Evolutionary conservation across 2,888 invertebrate genomes (phyloP), one percentile per base, ranked within the genome.

Genomic region (Eupeodes luniger): DNA sequence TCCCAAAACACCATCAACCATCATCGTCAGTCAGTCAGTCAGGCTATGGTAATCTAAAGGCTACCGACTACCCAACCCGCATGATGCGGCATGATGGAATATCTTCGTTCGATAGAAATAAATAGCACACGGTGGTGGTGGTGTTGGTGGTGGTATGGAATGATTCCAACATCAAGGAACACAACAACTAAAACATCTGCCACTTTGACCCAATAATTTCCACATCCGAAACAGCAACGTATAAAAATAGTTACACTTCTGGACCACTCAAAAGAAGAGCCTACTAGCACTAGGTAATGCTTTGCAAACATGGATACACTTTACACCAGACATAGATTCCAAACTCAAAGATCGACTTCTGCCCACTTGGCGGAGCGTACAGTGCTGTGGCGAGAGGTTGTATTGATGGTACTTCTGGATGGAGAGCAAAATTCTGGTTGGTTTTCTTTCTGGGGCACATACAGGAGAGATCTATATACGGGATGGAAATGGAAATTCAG

Each of bases 141-240:
- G 40, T 40, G 40, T 0, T 40, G 53, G n/a, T n/a, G 14, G 27
- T 47, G 34, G 40, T 44, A 34, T 80, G 66, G 76, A 72, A 59
- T 72, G 62, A 72, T 75, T 75, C 67, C 59, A 84, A 67, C 67
- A 81, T 75, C 75, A 49, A 67, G 47, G 44, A 66, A 70, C 75
- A 72, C 55, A 55, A 40, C 57, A 44, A 72, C 14, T 66, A 47
- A 83, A 61, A 82, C 86, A 86, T 86, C 86, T 87, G 86, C 80
- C 77, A 77, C 87, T 84, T 84, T 88, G 87, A 88, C 87, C 87
- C 77, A 88, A 88, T 88, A 88, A 77, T 84, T 84, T 88, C 87
- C 74, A 81, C 80, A 81, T 84, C 81, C 77, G 74, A 84, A 84
- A 69, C 55, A 74, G 55, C 51, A 81, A 77, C 67, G 77, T 81